Evolutionary conservation across 2,113 vertebrate species (phyloP), one percentile per base, ranked within the genome.

Genomic region (Hemichromis elongatus): DNA sequence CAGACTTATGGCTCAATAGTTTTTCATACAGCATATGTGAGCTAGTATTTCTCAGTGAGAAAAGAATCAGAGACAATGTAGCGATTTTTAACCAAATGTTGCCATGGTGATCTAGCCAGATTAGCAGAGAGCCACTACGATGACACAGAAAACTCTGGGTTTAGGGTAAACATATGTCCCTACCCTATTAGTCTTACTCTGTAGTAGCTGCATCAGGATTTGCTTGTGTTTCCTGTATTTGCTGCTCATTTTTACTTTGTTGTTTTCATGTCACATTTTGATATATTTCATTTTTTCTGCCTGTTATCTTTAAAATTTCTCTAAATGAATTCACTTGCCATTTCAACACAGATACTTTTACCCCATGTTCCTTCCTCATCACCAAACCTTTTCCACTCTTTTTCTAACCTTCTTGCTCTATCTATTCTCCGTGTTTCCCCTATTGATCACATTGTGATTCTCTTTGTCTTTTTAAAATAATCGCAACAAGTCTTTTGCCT

Each of bases 341-440:
- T 45, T 70, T 70, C 63, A 45, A 21, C 14, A 42, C 0, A 6
- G 8, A 70, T 21, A 47, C 40, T 70, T 68, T 45, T 26, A 26
- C 37, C 40, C 40, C 26, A 14, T 26, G 66, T 70, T 70, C 40
- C 16, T 70, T 45, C 66, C 40, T 70, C 63, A 45, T 45, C 1
- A 70, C 66, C 66, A 70, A 70, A 45, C 21, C 40, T 4, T 28
- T 45, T 70, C 3, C 63, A 66, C 35, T 40, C 19, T 14, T 66
- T 21, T 66, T 19, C 61, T 24, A 37, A 66, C 35, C 11, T 66
- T 21, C 33, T 66, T 66, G 1, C 33, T 66, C 61, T 35, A 9
- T 45, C 63, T 16, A 16, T 68, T n/a, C 21, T 42, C 16, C 1
- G 0, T 45, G 37, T 45, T 0, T 42, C 40, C 63, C 35, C n/a